These are phyloP conservation scores for Neodiprion lecontei DNA, from an alignment of 1,140 invertebrate genomes.

Conservation along the genomic window DNA sequence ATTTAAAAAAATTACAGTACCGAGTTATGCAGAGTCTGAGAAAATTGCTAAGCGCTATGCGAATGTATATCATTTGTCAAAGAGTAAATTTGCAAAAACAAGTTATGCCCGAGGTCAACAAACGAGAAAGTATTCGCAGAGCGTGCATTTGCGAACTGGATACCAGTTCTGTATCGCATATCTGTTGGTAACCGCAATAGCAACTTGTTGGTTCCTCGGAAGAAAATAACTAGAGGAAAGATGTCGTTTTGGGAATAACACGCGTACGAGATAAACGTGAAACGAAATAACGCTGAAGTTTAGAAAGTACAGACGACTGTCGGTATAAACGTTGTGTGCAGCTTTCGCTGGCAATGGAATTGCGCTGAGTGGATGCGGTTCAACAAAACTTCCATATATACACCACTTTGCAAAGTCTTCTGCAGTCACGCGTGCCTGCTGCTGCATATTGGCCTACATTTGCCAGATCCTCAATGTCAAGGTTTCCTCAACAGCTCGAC, in stretches of 20 bases:
- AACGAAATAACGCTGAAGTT: background rate
- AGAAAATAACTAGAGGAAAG: background rate
- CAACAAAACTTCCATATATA: background rate
- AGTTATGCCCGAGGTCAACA: no score
- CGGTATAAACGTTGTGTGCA: background rate
- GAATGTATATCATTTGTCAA: no score
- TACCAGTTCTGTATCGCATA: no score
- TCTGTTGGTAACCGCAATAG: no score
- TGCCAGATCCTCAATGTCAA: background rate
- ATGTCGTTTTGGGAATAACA: background rate
- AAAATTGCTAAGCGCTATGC: no score
- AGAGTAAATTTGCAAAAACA: no score
- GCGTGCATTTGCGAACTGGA: no score
- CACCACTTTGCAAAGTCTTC: background rate
- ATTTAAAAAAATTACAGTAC: no score
- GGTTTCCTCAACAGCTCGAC: background rate
- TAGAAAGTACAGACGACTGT: background rate
- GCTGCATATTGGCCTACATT: background rate
- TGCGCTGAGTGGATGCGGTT: background rate
- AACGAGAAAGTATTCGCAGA: no score
- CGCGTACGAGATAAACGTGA: background rate
- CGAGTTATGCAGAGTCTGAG: no score
- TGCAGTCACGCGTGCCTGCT: background rate
- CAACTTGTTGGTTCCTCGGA: background rate
- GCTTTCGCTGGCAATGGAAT: constrained; percentile 1